A percentile compares a stretch with the other conserved stretches of the same genome.
phyloP scores from a whole-genome alignment of 2,797 vertebrate genomes.

The Acipenser ruthenus region DNA sequence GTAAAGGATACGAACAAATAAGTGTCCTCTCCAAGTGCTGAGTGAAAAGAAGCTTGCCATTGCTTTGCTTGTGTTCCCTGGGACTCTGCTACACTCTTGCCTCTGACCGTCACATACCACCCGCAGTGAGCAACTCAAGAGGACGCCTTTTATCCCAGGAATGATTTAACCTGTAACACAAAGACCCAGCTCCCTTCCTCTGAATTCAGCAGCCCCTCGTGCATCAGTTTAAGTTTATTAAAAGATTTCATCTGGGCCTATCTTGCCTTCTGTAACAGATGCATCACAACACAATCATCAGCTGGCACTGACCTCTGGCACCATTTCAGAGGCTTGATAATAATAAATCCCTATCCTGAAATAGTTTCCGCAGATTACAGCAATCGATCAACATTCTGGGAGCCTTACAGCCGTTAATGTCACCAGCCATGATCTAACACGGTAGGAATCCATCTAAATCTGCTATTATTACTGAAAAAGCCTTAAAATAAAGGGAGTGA shows the following conservation, averaged over 20 bases:
- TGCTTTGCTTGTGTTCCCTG: no score
- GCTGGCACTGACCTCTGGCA: slow-evolving; percentile 56
- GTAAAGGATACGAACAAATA: no score
- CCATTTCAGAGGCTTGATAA: slow-evolving; percentile 60
- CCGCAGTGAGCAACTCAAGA: no score
- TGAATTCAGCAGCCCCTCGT: slow-evolving; percentile 28
- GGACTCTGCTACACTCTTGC: no score
- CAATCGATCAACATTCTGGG: slow-evolving; percentile 67
- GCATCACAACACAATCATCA: slow-evolving; percentile 52
- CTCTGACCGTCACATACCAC: no score
- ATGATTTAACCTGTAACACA: no score
- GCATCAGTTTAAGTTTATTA: slow-evolving; percentile 40
- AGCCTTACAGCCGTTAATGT: slow-evolving; percentile 60
- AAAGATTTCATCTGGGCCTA: slow-evolving; percentile 43
- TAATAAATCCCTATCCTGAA: slow-evolving; percentile 68
- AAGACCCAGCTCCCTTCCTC: not conserved
- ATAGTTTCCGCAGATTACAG: slow-evolving; percentile 63
- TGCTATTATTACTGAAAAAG: slow-evolving; percentile 52
- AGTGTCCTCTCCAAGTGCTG: no score
- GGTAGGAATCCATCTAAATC: slow-evolving; percentile 58
- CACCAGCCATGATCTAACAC: slow-evolving; percentile 54
- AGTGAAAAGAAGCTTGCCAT: no score
- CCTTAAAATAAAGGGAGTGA: slow-evolving; percentile 37
- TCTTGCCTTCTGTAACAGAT: slow-evolving; percentile 41
- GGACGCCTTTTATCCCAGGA: no score